A percentile compares a stretch with the other conserved stretches of the same genome.
These are phyloP conservation scores for Pterobdella sp. DNA, from an alignment of 2,888 invertebrate genomes.

Conservation along the genomic window DNA sequence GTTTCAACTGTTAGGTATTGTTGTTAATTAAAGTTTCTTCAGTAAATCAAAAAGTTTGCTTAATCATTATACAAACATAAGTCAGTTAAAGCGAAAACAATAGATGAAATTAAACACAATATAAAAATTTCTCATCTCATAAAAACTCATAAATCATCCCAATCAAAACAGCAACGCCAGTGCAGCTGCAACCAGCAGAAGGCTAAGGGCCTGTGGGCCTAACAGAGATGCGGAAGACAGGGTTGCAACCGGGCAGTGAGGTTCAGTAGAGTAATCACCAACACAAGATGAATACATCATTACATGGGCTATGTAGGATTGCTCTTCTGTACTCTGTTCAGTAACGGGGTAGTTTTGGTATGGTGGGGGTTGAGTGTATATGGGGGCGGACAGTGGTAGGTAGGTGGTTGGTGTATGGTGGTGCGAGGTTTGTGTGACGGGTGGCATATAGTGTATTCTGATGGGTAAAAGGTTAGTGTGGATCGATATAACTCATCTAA, in stretches of 20 bases:
- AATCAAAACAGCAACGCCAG: background rate
- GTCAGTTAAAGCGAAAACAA: no score
- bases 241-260: background rate
- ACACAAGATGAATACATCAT: conserved; percentile 72
- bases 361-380: background rate
- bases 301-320: conserved; percentile 76
- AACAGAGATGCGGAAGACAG: background rate
- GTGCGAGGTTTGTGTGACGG: background rate
- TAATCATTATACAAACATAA: no score
- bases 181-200: background rate
- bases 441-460: background rate
- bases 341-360: background rate
- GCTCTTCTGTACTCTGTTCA: conserved; percentile 67
- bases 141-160: background rate
- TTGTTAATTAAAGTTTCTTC: no score
- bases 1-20: no score
- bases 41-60: no score
- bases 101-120: background rate
- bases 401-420: background rate
- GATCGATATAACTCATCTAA: background rate
- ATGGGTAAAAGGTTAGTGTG: background rate
- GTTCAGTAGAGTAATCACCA: conserved; percentile 51
- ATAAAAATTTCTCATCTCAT: background rate
- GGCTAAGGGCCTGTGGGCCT: background rate
- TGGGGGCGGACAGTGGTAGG: background rate